phyloP scores from a whole-genome alignment of 2,113 vertebrate species.

The Phyllopteryx taeniolatus region DNA sequence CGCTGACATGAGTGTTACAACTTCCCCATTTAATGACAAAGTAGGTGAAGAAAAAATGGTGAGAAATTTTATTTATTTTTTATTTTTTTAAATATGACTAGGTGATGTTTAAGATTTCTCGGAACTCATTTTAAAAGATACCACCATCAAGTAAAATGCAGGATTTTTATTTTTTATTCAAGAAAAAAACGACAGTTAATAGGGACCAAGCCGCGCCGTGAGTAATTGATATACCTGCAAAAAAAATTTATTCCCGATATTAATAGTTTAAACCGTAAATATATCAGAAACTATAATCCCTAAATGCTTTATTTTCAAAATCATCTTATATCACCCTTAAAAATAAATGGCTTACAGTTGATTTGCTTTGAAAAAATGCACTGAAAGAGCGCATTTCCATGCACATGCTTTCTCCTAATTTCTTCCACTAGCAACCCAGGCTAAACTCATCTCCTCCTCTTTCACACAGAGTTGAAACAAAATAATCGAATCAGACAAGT shows the following conservation, averaged over 20 bases:
- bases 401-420: too few species aligned
- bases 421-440: neutral
- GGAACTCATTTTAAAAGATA: slow-evolving; percentile 19
- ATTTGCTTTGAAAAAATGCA: too few species aligned
- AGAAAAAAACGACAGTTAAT: neutral
- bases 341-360: neutral
- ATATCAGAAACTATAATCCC: neutral
- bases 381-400: too few species aligned
- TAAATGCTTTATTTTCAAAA: neutral
- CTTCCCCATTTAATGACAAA: neutral
- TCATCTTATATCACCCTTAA: neutral
- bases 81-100: neutral
- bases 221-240: neutral
- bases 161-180: neutral
- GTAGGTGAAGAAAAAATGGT: neutral
- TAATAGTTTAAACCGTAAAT: neutral
- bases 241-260: too few species aligned
- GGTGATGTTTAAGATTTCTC: neutral
- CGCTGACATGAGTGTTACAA: neutral
- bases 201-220: too few species aligned
- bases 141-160: slow-evolving; percentile 20
- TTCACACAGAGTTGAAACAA: too few species aligned
- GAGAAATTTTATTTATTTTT: too few species aligned
- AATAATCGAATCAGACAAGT: too few species aligned
- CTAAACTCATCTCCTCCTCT: too few species aligned